These are phyloP conservation scores for Caenorhabditis drosophilae DNA, from an alignment of 2,888 invertebrate species.

Conservation along the genomic window DNA sequence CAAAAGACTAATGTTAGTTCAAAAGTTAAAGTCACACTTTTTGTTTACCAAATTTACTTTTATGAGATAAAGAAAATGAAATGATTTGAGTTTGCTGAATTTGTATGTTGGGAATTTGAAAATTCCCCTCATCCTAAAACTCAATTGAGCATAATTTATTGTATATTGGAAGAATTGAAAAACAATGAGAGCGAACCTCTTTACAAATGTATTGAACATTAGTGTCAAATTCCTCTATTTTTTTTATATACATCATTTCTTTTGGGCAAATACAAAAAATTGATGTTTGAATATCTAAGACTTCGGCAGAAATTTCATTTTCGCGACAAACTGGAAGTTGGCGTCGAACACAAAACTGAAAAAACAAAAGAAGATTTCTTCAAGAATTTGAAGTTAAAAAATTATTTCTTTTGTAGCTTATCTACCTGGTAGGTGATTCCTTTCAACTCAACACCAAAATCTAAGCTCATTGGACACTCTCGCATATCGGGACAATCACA, in stretches of 20 bases:
- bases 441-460: constrained; percentile 13
- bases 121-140: too few relatives aligned
- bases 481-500: constrained; percentile 35
- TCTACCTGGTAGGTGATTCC: constrained; percentile 38
- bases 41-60: too few relatives aligned
- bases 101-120: too few relatives aligned
- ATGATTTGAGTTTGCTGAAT: too few relatives aligned
- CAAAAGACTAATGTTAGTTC: too few relatives aligned
- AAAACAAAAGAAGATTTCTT: too few relatives aligned
- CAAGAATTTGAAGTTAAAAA: too few relatives aligned
- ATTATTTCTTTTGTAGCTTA: neutral
- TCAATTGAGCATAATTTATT: too few relatives aligned
- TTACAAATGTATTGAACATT: constrained; percentile 33
- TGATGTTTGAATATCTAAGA: constrained; percentile 40
- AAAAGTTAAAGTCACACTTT: too few relatives aligned
- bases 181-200: too few relatives aligned
- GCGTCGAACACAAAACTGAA: constrained; percentile 46
- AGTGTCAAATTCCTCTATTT: neutral
- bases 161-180: too few relatives aligned
- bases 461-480: constrained; percentile 19
- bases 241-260: constrained; percentile 16
- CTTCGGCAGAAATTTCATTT: constrained; percentile 39
- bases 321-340: constrained; percentile 23
- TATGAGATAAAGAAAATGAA: too few relatives aligned
- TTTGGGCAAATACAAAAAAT: constrained; percentile 43